phyloP scores from a whole-genome alignment of 2,113 vertebrate species.

The Ovis aries region ARS-UI_Ramb_v3.0 NC_056056.1:1282501-1283000 shows the following conservation, averaged over 20 bases:
- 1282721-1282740: fast-evolving
- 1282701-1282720: fast-evolving
- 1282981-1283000: fast-evolving
- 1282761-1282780: fast-evolving
- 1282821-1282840: too few relatives aligned
- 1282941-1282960: fast-evolving
- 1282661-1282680: not conserved
- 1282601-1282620: not conserved
- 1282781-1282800: fast-evolving
- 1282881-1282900: fast-evolving
- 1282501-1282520: conserved; percentile 43
- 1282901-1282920: not conserved
- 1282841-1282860: fast-evolving
- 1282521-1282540: conserved; percentile 44
- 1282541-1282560: not conserved
- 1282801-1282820: too few relatives aligned
- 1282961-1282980: fast-evolving
- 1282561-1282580: not conserved
- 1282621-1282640: not conserved
- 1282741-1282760: fast-evolving
- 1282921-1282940: fast-evolving
- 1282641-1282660: not conserved
- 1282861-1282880: too few relatives aligned
- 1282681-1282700: fast-evolving
- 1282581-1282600: not conserved